These are phyloP conservation scores for Andrena dorsata DNA, from an alignment of 2,888 invertebrate species.

Conservation along the genomic window DNA sequence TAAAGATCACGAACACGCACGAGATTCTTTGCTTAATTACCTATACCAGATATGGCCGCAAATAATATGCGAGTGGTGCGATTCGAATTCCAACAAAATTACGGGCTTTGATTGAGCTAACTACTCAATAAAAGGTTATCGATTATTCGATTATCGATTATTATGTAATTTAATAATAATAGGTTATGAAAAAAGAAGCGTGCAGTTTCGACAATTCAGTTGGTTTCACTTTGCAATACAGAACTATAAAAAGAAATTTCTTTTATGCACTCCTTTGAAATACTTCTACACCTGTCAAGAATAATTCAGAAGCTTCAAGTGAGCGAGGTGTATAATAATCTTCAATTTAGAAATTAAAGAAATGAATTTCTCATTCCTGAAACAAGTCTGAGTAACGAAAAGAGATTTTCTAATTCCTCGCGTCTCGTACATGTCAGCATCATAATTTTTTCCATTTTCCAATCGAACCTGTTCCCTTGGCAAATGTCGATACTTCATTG, in stretches of 20 bases:
- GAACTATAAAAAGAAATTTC: neutral
- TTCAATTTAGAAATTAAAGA: neutral
- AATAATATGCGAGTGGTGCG: neutral
- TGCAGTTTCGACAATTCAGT: neutral
- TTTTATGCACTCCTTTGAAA: neutral
- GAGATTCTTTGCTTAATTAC: slow-evolving; percentile 1
- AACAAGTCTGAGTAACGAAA: neutral
- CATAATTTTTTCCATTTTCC: neutral
- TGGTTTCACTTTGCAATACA: neutral
- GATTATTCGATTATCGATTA: no score
- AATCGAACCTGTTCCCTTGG: slow-evolving; percentile 1
- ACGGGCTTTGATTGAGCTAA: no score
- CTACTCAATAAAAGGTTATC: no score
- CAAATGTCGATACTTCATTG: slow-evolving; percentile 54
- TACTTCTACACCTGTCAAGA: neutral
- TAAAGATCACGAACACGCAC: neutral
- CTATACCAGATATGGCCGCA: neutral
- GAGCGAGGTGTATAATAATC: no score
- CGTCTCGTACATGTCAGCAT: neutral
- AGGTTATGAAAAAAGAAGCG: neutral
- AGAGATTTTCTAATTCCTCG: neutral
- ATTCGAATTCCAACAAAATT: neutral
- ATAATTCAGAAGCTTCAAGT: neutral
- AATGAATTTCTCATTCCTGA: neutral
- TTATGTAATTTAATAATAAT: neutral